Evolutionary conservation across 2,797 vertebrate species (phyloP).

Genomic region (Fringilla coelebs): DNA sequence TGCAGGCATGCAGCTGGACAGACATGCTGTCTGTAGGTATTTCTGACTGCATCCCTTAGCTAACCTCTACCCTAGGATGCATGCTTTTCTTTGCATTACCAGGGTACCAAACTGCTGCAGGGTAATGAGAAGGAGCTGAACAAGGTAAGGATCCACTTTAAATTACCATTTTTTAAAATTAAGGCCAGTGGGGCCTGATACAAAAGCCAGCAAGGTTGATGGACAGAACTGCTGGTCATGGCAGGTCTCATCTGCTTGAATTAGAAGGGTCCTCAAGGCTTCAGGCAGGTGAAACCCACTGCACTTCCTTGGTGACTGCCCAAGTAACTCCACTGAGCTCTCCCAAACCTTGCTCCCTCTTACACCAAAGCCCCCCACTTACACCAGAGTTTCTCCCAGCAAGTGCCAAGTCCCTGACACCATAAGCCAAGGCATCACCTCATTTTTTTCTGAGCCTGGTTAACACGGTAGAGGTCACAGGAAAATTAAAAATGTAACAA

Average conservation of each 20-base stretch:
- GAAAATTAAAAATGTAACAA: not conserved
- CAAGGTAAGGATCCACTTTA: not conserved
- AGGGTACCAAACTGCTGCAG: not conserved
- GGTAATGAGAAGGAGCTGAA: not conserved
- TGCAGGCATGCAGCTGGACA: not conserved
- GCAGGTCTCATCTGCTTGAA: not conserved
- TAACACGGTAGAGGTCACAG: not conserved
- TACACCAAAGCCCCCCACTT: not conserved
- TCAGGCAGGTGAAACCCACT: not conserved
- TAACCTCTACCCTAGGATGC: not conserved
- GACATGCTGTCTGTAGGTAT: not conserved
- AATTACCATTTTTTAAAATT: not conserved
- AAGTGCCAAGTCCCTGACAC: not conserved
- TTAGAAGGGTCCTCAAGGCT: not conserved
- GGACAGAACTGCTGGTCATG: accelerated
- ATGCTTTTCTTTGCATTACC: not conserved
- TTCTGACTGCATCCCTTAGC: not conserved
- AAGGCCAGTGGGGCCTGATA: not conserved
- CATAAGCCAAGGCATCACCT: not conserved
- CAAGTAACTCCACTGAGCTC: not conserved
- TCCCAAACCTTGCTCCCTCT: not conserved
- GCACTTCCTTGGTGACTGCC: not conserved
- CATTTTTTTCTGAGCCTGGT: not conserved
- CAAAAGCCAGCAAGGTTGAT: not conserved
- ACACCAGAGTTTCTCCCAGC: not conserved